These are phyloP conservation scores for Anas platyrhynchos DNA, from an alignment of 2,113 vertebrate species.

Conservation along the genomic window DNA sequence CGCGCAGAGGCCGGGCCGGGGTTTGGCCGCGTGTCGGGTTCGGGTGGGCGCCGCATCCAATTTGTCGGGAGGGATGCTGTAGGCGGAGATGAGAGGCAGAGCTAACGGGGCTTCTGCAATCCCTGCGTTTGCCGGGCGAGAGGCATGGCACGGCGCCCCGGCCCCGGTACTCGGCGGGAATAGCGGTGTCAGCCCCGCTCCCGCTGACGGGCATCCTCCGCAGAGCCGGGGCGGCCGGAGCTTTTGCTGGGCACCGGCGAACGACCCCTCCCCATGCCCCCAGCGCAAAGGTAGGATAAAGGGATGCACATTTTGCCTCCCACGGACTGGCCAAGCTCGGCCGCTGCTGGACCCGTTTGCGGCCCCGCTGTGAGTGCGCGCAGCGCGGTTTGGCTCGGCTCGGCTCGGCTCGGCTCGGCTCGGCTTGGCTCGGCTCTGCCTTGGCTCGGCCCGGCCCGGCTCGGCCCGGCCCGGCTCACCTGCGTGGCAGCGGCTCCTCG, in stretches of 20 bases:
- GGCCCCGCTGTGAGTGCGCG: neutral
- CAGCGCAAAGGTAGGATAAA: conserved; percentile 3
- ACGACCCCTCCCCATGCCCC: neutral
- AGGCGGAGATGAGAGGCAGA: conserved; percentile 63
- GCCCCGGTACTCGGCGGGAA: neutral
- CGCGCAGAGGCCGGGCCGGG: conserved; percentile 11
- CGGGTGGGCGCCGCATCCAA: conserved; percentile 26
- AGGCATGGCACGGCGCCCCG: neutral
- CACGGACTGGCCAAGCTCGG: neutral
- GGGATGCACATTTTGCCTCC: neutral
- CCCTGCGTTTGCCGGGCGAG: neutral
- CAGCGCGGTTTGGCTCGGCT: neutral
- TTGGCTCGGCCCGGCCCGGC: neutral
- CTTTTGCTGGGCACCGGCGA: neutral
- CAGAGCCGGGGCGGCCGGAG: neutral
- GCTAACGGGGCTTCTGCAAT: conserved; percentile 22
- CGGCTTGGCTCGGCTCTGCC: no score
- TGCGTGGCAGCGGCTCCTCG: conserved; percentile 11
- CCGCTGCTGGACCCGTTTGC: neutral
- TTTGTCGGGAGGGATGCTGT: conserved; percentile 54
- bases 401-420: no score
- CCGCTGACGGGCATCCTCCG: neutral
- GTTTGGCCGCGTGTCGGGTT: neutral
- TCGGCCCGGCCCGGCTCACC: neutral
- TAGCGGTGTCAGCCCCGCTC: neutral